Conservation (phyloP, 2,797 vertebrate species). For the Esox lucius region DNA sequence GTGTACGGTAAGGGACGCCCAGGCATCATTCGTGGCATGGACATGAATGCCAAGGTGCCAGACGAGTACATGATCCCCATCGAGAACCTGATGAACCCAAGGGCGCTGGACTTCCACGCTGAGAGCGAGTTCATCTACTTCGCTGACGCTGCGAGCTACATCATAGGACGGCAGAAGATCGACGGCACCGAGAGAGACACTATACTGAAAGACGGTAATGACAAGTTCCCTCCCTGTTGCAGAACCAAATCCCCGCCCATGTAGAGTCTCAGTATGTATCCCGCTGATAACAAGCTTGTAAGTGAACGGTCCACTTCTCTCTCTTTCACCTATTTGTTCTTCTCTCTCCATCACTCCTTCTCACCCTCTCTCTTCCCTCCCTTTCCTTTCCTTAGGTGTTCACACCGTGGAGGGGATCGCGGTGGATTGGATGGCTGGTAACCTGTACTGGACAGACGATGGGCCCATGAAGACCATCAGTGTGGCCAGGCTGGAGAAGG, state of each 20-base stretch:
- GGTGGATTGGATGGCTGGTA: constrained; percentile 98
- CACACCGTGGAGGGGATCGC: constrained; percentile 96
- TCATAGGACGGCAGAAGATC: constrained; percentile 96
- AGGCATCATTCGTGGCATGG: constrained; percentile 96
- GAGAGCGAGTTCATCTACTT: constrained; percentile 96
- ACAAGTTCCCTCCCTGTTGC: not conserved
- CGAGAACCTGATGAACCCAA: constrained; percentile 97
- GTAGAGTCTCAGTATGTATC: too few relatives aligned
- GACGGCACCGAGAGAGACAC: constrained; percentile 92
- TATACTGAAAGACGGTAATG: constrained; percentile 90
- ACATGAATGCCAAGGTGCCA: constrained; percentile 90
- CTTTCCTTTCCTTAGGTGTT: constrained; percentile 77
- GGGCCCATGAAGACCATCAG: constrained; percentile 97
- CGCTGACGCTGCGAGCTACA: constrained; percentile 93
- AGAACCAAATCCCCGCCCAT: not conserved
- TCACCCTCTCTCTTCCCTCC: not conserved
- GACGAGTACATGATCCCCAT: constrained; percentile 99
- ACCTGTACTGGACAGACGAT: constrained; percentile 97
- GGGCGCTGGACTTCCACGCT: constrained; percentile 93
- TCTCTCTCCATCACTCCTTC: not conserved
- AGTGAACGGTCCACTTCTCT: too few relatives aligned
- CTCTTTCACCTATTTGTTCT: too few relatives aligned
- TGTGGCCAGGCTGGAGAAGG: constrained; percentile 93
- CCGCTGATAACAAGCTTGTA: too few relatives aligned
- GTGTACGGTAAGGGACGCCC: constrained; percentile 95